Percentiles rank a stretch among this genome's conserved stretches.
Evolutionary conservation across 2,797 vertebrate species (phyloP).

Genomic region (Chlorospingus flavigularis): DNA sequence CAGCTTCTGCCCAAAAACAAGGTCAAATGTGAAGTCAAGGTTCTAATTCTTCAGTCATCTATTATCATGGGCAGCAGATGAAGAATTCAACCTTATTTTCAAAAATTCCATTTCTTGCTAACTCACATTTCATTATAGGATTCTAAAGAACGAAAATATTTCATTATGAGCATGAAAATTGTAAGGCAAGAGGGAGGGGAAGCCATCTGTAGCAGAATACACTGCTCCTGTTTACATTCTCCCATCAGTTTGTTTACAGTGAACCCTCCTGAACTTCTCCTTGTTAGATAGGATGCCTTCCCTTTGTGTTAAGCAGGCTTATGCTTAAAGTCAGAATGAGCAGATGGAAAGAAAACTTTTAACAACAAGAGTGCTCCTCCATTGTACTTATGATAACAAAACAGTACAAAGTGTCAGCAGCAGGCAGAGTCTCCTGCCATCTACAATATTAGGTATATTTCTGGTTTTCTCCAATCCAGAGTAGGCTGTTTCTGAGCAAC

Average conservation of each 20-base stretch:
- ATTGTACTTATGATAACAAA: conserved; percentile 61
- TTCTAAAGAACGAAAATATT: conserved; percentile 20
- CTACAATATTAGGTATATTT: neutral
- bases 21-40: neutral
- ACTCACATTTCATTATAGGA: neutral
- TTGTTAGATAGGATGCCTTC: conserved; percentile 32
- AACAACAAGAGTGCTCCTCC: conserved; percentile 50
- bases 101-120: neutral
- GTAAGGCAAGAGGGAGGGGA: conserved; percentile 16
- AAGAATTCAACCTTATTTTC: neutral
- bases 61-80: neutral
- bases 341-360: conserved; percentile 63
- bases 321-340: conserved; percentile 57
- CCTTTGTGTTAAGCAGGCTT: conserved; percentile 58
- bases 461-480: conserved; percentile 9
- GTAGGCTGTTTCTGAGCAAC: conserved; percentile 51
- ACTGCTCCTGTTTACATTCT: conserved; percentile 47
- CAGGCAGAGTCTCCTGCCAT: conserved; percentile 21
- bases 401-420: conserved; percentile 60
- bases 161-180: conserved; percentile 15
- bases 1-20: neutral
- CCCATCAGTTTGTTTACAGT: conserved; percentile 63
- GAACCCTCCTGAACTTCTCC: conserved; percentile 55
- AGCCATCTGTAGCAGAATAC: conserved; percentile 55
- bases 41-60: neutral